These are phyloP conservation scores for Pandion haliaetus DNA, from an alignment of 2,113 vertebrate genomes.

Conservation along the genomic window DNA sequence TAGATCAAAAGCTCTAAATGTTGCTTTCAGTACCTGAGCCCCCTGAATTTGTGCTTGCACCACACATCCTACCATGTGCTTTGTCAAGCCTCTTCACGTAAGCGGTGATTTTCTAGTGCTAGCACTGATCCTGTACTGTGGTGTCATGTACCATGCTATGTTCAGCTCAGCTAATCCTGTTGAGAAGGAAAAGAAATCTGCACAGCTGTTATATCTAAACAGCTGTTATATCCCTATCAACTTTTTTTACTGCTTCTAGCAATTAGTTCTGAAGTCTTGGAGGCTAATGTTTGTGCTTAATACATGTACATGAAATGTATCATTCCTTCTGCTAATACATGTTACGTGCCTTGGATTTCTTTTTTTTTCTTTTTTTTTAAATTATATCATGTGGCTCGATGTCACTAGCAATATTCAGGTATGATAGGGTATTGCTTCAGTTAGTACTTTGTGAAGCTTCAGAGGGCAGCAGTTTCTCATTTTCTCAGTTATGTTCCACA, in stretches of 20 bases:
- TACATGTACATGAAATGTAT: background rate
- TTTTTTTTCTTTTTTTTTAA: background rate
- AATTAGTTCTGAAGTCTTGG: background rate
- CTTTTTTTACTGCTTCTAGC: background rate
- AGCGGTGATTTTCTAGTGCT: background rate
- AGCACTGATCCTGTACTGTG: background rate
- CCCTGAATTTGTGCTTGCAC: background rate
- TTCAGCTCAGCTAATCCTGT: background rate
- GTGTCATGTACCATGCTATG: background rate
- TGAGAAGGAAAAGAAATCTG: background rate
- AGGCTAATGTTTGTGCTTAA: background rate
- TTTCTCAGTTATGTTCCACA: background rate
- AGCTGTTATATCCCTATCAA: background rate
- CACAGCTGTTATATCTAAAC: background rate
- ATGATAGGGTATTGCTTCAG: background rate
- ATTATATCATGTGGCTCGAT: background rate
- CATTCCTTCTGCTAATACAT: background rate
- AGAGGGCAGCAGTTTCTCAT: background rate
- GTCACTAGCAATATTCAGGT: background rate
- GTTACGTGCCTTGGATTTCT: background rate
- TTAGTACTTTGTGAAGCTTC: background rate
- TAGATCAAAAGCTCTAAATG: background rate
- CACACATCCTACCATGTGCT: accelerated
- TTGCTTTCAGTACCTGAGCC: background rate
- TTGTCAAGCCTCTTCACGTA: background rate